Percentiles rank a stretch among this genome's conserved stretches.
Conservation (phyloP, 2,113 vertebrate genomes). For the Piliocolobus tephrosceles region DNA sequence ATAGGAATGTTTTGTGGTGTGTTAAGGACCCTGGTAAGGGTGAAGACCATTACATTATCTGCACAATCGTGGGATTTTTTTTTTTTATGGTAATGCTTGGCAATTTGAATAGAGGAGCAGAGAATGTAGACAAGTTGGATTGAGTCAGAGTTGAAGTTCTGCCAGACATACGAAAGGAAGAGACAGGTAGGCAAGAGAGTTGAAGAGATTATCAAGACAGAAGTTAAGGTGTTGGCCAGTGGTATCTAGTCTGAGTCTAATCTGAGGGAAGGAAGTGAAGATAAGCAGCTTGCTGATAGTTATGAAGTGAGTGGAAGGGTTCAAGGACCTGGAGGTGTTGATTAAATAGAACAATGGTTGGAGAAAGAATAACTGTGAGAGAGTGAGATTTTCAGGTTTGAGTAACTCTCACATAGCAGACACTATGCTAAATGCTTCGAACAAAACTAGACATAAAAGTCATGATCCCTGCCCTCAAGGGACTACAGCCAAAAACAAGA, state of each 20-base stretch:
- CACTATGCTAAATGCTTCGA: background rate
- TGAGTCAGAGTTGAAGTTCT: background rate
- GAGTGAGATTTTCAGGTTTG: background rate
- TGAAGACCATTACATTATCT: constrained; percentile 7
- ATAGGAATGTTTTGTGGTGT: background rate
- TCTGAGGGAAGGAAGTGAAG: background rate
- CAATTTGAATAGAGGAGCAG: background rate
- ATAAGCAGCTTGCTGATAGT: background rate
- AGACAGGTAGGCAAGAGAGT: background rate
- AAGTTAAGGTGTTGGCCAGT: background rate
- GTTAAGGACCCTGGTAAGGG: background rate
- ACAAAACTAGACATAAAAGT: background rate
- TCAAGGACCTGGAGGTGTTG: background rate
- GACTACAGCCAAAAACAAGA: background rate
- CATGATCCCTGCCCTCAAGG: background rate
- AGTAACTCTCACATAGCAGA: background rate
- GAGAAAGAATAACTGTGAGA: background rate
- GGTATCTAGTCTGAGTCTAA: background rate
- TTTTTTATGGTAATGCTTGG: background rate
- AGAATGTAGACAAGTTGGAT: background rate
- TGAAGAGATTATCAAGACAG: background rate
- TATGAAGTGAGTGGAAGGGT: background rate
- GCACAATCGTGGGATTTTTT: background rate
- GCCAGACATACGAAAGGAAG: background rate
- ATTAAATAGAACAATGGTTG: background rate